phyloP scores from a whole-genome alignment of 1,140 invertebrate species.

The Rhynchophorus ferrugineus region DNA sequence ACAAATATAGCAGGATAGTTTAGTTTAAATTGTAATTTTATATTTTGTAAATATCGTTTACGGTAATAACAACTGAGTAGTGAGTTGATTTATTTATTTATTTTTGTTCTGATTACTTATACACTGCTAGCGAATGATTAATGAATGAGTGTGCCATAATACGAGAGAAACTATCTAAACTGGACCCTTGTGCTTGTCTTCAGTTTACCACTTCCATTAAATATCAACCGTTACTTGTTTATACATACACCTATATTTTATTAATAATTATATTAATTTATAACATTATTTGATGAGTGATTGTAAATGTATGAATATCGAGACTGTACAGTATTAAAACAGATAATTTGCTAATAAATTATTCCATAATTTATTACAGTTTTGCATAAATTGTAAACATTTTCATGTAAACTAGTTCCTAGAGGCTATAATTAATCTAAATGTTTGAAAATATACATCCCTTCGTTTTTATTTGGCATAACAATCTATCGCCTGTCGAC shows the following conservation, averaged over 20 bases:
- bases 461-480: neutral
- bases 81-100: conserved; percentile 20
- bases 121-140: neutral
- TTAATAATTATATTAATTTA: conserved; percentile 1
- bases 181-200: too few relatives aligned
- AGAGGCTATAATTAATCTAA: conserved; percentile 29
- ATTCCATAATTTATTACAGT: conserved; percentile 25
- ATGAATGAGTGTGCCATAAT: neutral
- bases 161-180: too few relatives aligned
- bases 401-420: conserved; percentile 30
- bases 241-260: too few relatives aligned
- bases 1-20: conserved; percentile 11
- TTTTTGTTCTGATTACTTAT: conserved; percentile 6
- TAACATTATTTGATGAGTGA: neutral
- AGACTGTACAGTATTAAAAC: conserved; percentile 34
- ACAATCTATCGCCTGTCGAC: neutral
- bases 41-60: conserved; percentile 28
- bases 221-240: too few relatives aligned
- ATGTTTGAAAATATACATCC: conserved; percentile 21
- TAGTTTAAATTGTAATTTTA: conserved; percentile 24
- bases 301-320: conserved; percentile 6
- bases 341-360: conserved; percentile 27
- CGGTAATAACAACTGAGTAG: conserved; percentile 3
- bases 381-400: conserved; percentile 12
- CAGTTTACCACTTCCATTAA: too few relatives aligned